Percentiles rank a stretch among this genome's conserved stretches.
These are phyloP conservation scores for Cataglyphis rosenhaueri DNA, from an alignment of 2,888 invertebrate species.

Conservation along the genomic window DNA sequence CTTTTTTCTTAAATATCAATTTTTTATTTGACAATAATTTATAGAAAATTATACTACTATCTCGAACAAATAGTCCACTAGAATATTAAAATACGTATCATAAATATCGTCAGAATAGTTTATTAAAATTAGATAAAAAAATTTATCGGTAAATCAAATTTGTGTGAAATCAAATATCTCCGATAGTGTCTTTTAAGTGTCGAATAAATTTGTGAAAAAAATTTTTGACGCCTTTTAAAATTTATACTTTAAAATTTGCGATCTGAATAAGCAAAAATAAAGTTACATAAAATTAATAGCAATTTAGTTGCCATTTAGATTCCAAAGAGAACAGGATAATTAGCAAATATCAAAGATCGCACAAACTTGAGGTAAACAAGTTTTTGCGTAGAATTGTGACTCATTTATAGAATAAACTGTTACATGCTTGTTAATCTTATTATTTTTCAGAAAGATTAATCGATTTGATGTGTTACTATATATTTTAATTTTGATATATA, in stretches of 20 bases:
- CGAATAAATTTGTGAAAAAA: not conserved
- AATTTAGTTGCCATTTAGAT: not conserved
- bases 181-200: not conserved
- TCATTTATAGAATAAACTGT: not conserved
- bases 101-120: not conserved
- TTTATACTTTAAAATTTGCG: not conserved
- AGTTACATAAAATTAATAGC: not conserved
- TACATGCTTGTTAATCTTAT: not conserved
- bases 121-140: not conserved
- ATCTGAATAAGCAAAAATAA: not conserved
- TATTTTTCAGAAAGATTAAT: not conserved
- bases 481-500: not conserved
- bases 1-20: not conserved
- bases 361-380: conserved; percentile 26
- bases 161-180: too few relatives aligned
- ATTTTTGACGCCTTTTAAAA: not conserved
- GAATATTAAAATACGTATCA: conserved; percentile 4
- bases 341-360: conserved; percentile 29
- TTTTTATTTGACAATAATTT: not conserved
- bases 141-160: not conserved
- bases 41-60: conserved; percentile 17
- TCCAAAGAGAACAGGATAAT: not conserved
- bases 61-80: not conserved
- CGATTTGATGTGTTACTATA: not conserved
- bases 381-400: not conserved